Conservation (phyloP, 2,797 vertebrate genomes). For the Cuniculus paca region DNA sequence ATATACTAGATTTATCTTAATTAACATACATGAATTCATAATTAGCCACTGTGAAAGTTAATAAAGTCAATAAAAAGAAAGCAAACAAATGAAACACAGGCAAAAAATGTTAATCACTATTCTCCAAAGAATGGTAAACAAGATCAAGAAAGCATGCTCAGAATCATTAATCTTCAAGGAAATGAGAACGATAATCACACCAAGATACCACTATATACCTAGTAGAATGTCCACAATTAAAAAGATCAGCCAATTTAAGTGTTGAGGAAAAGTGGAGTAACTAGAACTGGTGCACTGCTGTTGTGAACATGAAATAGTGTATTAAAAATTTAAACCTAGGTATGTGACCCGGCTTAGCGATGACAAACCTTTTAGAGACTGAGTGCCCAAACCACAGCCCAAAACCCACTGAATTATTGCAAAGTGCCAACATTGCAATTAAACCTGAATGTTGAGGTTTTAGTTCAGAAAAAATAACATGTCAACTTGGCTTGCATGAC, state of each 20-base stretch:
- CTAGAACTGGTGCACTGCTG: neutral
- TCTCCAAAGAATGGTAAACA: neutral
- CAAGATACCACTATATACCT: neutral
- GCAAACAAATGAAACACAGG: neutral
- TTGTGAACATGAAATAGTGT: neutral
- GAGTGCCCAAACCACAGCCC: neutral
- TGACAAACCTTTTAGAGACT: neutral
- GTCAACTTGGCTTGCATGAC: neutral
- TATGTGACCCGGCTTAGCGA: neutral
- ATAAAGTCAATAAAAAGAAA: neutral
- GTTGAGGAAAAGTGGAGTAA: no score
- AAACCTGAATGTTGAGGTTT: neutral
- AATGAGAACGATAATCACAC: neutral
- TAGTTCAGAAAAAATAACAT: neutral
- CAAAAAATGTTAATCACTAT: neutral
- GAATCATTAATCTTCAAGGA: neutral
- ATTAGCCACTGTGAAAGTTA: neutral
- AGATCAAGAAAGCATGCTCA: neutral
- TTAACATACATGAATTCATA: neutral
- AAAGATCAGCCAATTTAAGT: neutral
- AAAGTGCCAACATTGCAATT: neutral
- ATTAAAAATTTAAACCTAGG: neutral
- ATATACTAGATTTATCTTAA: neutral
- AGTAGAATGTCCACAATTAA: neutral
- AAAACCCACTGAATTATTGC: neutral